Percentiles rank a stretch among this genome's conserved stretches.
Conservation (phyloP, 1,140 invertebrate genomes). For the Trigoniulus corallinus region DNA sequence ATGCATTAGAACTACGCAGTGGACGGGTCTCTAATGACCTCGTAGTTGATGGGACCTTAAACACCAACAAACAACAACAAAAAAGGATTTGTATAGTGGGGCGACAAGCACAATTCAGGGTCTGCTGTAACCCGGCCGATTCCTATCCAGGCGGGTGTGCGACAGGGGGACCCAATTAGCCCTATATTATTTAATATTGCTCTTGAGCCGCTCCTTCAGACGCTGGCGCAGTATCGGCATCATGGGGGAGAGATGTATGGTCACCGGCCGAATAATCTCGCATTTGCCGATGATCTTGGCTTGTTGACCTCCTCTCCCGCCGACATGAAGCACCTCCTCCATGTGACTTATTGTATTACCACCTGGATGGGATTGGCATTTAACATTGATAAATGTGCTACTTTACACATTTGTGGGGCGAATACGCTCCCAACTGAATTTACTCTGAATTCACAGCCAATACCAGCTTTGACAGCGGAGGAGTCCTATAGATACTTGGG, state of each 20-base stretch:
- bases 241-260: background rate
- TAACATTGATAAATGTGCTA: constrained; percentile 10
- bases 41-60: no score
- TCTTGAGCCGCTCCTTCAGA: constrained; percentile 15
- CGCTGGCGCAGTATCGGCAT: background rate
- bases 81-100: no score
- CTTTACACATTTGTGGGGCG: background rate
- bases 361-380: constrained; percentile 8
- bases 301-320: background rate
- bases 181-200: constrained; percentile 21
- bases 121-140: background rate
- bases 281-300: constrained; percentile 12
- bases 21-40: no score
- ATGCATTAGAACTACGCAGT: no score
- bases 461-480: background rate
- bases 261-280: background rate
- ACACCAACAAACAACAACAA: no score
- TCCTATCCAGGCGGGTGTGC: constrained; percentile 15
- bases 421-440: background rate
- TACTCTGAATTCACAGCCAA: background rate
- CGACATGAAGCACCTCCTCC: constrained; percentile 7
- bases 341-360: constrained; percentile 1
- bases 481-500: background rate
- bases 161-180: constrained; percentile 21
- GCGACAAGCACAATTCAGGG: background rate